Evolutionary conservation across 2,888 invertebrate species (phyloP).

Genomic region (Caenorhabditis zanzibari): DNA sequence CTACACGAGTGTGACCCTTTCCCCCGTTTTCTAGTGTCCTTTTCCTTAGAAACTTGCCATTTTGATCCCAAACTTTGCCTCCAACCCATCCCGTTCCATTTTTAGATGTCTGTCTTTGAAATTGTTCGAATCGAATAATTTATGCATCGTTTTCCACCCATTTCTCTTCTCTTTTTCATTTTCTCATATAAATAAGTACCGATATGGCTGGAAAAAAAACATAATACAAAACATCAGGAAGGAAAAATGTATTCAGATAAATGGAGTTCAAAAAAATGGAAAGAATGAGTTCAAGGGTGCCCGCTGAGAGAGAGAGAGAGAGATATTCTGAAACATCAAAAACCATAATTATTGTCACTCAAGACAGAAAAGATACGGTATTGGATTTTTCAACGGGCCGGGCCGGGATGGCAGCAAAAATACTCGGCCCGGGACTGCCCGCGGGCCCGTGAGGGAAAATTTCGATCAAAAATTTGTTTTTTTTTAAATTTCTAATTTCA

Average conservation of each 20-base stretch:
- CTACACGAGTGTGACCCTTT: constrained; percentile 31
- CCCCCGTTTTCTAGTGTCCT: not conserved
- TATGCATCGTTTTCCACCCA: constrained; percentile 17
- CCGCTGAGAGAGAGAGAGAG: not conserved
- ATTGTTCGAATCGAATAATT: constrained; percentile 46
- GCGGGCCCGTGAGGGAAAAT: too few relatives aligned
- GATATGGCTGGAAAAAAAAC: not conserved
- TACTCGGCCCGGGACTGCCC: too few relatives aligned
- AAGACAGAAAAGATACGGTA: too few relatives aligned
- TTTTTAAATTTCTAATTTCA: too few relatives aligned
- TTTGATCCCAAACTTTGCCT: constrained; percentile 35
- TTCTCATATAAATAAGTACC: constrained; percentile 37
- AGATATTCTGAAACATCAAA: too few relatives aligned
- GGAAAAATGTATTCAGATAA: not conserved
- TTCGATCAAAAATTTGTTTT: too few relatives aligned
- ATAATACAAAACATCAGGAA: constrained; percentile 1
- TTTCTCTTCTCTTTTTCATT: not conserved
- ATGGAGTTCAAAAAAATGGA: not conserved
- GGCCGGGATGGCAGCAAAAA: too few relatives aligned
- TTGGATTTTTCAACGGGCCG: too few relatives aligned
- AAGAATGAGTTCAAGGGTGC: not conserved
- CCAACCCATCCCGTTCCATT: constrained; percentile 1
- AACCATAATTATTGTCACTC: too few relatives aligned
- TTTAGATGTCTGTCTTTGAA: constrained; percentile 5
- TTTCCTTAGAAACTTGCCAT: constrained; percentile 42